These are phyloP conservation scores for Kryptolebias ocellatus DNA, from an alignment of 2,797 vertebrate genomes.

Conservation along the genomic window DNA sequence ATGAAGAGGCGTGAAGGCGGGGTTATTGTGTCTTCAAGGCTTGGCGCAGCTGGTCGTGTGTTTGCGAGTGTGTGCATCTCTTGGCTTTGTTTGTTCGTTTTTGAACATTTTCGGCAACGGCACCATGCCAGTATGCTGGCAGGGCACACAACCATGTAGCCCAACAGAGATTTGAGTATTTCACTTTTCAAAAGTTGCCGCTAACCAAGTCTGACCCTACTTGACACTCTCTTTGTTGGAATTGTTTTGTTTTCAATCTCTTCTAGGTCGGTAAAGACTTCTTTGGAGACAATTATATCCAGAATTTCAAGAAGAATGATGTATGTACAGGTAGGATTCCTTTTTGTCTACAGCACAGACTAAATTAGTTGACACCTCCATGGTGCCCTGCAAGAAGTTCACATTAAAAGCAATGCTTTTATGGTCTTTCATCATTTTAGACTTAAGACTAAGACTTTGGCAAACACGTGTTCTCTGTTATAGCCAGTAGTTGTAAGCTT, in stretches of 20 bases:
- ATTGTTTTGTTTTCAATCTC: conserved; percentile 74
- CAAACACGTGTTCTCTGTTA: conserved; percentile 7
- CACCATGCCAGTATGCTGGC: conserved; percentile 79
- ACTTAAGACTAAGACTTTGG: conserved; percentile 13
- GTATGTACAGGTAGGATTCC: conserved; percentile 90
- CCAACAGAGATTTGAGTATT: conserved; percentile 76
- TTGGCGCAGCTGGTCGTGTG: conserved; percentile 83
- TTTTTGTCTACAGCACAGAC: conserved; percentile 12
- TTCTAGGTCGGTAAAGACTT: conserved; percentile 94
- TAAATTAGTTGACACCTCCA: conserved; percentile 53
- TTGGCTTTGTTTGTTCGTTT: conserved; percentile 75
- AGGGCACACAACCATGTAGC: conserved; percentile 76
- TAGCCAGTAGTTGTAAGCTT: conserved; percentile 18
- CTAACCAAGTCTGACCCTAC: conserved; percentile 83
- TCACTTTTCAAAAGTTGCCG: conserved; percentile 81
- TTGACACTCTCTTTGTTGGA: conserved; percentile 76
- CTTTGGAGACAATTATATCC: conserved; percentile 95
- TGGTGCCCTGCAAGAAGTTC: conserved; percentile 39
- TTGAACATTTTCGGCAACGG: conserved; percentile 74
- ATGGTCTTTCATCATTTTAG: conserved; percentile 14
- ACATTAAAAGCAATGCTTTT: conserved; percentile 30
- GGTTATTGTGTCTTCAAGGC: conserved; percentile 83
- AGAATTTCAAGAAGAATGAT: conserved; percentile 91
- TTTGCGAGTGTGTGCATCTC: conserved; percentile 70
- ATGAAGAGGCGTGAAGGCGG: conserved; percentile 81